These are phyloP conservation scores for Drosophila lutescens DNA, from an alignment of 2,888 invertebrate species.

Conservation along the genomic window DNA sequence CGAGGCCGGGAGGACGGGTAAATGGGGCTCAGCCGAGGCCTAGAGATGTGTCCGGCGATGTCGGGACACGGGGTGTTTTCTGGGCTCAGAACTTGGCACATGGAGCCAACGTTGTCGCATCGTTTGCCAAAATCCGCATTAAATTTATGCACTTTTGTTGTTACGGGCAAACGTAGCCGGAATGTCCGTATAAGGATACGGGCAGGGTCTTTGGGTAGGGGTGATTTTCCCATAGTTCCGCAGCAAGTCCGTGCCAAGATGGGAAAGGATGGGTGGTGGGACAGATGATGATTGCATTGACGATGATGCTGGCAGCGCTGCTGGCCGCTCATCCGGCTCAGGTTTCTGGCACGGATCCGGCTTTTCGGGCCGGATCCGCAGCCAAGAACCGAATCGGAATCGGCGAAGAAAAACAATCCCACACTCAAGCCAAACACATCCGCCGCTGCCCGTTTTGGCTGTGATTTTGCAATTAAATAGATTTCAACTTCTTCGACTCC, in stretches of 20 bases:
- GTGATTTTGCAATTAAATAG: conserved; percentile 78
- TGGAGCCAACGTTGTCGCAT: conserved; percentile 69
- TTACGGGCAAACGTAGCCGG: conserved; percentile 59
- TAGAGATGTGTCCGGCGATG: conserved; percentile 39
- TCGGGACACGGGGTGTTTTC: conserved; percentile 32
- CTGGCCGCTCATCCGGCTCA: conserved; percentile 68
- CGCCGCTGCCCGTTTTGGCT: conserved; percentile 64
- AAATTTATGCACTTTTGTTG: conserved; percentile 82
- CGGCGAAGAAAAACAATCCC: conserved; percentile 66
- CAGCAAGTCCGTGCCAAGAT: conserved; percentile 56
- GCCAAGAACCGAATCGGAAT: conserved; percentile 66
- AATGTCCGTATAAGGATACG: conserved; percentile 54
- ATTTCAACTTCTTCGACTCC: conserved; percentile 51
- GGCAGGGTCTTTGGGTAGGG: neutral
- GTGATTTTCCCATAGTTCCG: conserved; percentile 47
- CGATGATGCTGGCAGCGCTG: conserved; percentile 60
- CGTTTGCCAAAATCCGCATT: conserved; percentile 82
- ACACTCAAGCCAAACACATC: conserved; percentile 41
- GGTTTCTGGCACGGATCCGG: conserved; percentile 66
- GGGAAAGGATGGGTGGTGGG: neutral
- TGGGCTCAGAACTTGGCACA: conserved; percentile 60
- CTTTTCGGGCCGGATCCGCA: conserved; percentile 16
- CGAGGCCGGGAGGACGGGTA: neutral
- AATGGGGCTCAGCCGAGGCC: conserved; percentile 26
- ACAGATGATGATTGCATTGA: conserved; percentile 63